These are phyloP conservation scores for Amorpha juglandis DNA, from an alignment of 2,888 invertebrate species.

Conservation along the genomic window DNA sequence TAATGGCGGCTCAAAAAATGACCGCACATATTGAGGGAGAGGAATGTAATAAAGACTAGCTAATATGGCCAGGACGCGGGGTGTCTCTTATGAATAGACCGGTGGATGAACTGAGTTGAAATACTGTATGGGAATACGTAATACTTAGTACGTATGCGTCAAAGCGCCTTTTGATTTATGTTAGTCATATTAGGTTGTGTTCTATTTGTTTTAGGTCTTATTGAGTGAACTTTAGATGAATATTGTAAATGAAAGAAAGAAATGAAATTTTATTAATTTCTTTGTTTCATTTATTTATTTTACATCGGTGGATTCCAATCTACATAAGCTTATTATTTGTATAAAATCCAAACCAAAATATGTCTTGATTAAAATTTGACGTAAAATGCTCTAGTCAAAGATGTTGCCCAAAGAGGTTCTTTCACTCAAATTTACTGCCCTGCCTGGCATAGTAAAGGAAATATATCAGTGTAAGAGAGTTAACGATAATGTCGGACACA, in stretches of 20 bases:
- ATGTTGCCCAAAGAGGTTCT: too few species aligned
- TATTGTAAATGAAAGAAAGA: not conserved
- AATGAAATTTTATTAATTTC: too few species aligned
- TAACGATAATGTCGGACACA: constrained; percentile 49
- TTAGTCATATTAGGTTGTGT: not conserved
- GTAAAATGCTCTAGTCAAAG: too few species aligned
- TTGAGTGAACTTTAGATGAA: not conserved
- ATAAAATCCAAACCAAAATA: too few species aligned
- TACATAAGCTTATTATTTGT: too few species aligned
- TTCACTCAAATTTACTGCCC: not conserved
- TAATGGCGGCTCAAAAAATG: constrained; percentile 51
- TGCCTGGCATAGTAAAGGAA: not conserved
- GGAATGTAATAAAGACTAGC: constrained; percentile 55
- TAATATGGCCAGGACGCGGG: constrained; percentile 33
- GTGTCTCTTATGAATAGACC: constrained; percentile 26
- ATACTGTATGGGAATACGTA: constrained; percentile 11
- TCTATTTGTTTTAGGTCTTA: not conserved
- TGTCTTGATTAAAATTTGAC: too few species aligned
- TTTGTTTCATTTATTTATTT: too few species aligned
- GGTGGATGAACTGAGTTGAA: constrained; percentile 25
- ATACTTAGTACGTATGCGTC: constrained; percentile 4
- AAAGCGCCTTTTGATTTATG: not conserved
- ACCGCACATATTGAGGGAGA: constrained; percentile 47
- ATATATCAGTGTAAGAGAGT: constrained; percentile 19
- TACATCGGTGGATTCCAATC: too few species aligned